Percentiles rank a stretch among this genome's conserved stretches.
Conservation (phyloP, 1,140 invertebrate species). For the Polypedilum vanderplanki region DNA sequence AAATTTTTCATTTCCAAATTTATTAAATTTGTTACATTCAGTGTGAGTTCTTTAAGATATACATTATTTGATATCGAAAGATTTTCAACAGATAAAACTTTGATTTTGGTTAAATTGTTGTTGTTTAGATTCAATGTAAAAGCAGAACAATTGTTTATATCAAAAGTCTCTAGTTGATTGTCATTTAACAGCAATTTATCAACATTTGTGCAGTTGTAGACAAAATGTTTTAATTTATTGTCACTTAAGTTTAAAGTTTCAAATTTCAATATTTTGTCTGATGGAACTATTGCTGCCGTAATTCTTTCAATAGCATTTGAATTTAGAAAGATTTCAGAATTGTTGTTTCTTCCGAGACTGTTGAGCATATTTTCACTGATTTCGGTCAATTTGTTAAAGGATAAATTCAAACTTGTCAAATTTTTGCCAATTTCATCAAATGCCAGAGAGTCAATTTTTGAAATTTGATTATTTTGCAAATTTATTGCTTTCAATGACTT, state of each 20-base stretch:
- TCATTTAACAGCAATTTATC: not conserved
- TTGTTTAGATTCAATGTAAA: not conserved
- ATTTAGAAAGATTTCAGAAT: not conserved
- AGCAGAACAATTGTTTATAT: not conserved
- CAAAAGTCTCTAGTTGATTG: not conserved
- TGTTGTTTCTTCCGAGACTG: not conserved
- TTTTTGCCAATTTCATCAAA: not conserved
- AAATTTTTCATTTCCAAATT: not conserved
- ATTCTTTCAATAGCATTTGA: not conserved
- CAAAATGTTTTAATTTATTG: not conserved
- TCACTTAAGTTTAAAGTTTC: not conserved
- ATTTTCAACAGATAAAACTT: not conserved
- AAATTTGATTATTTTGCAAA: not conserved
- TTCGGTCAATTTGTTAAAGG: not conserved
- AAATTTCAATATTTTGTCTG: not conserved
- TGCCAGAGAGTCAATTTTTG: not conserved
- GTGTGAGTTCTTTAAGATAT: not conserved
- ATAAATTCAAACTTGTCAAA: not conserved
- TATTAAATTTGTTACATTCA: not conserved
- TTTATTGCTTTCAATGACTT: not conserved
- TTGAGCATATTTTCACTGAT: not conserved
- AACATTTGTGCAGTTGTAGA: not conserved
- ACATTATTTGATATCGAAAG: not conserved
- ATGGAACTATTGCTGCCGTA: not conserved
- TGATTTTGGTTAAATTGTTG: not conserved